Evolutionary conservation across 2,888 invertebrate genomes (phyloP).

Genomic region (Philopedon plagiatum): DNA sequence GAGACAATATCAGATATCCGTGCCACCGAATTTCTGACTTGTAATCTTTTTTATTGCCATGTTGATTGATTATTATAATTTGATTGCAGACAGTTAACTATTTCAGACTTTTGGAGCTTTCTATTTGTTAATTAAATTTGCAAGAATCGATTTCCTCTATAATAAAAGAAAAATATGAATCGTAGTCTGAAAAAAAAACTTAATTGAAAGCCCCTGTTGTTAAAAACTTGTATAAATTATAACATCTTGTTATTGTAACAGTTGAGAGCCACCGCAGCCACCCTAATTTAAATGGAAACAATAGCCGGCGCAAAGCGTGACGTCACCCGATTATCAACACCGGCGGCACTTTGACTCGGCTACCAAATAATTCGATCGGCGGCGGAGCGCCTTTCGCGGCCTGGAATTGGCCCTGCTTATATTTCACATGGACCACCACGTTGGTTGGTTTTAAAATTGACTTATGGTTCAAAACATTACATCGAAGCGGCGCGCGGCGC

Average conservation of each 20-base stretch:
- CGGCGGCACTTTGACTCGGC: constrained; percentile 52
- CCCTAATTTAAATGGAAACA: constrained; percentile 44
- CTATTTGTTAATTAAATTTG: no score
- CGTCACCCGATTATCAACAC: constrained; percentile 47
- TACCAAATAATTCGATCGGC: constrained; percentile 57
- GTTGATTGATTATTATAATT: no score
- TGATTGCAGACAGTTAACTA: no score
- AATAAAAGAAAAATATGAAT: no score
- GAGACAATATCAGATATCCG: no score
- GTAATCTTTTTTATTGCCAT: no score
- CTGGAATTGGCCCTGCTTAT: constrained; percentile 41
- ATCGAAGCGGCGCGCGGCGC: neutral
- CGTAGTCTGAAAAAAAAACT: no score
- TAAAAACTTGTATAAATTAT: no score
- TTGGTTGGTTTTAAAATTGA: constrained; percentile 7
- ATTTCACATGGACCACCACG: constrained; percentile 30
- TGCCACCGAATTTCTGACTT: no score
- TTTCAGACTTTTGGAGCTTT: no score
- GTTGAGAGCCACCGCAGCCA: neutral
- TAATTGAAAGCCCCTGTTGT: no score
- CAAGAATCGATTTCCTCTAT: no score
- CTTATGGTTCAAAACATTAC: neutral
- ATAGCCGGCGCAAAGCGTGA: constrained; percentile 42
- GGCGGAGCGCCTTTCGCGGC: constrained; percentile 53
- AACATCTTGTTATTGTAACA: neutral